Evolutionary conservation across 2,797 vertebrate species (phyloP), one percentile per base, ranked within the genome.

Genomic region (Crocodylus rhombifer): DNA sequence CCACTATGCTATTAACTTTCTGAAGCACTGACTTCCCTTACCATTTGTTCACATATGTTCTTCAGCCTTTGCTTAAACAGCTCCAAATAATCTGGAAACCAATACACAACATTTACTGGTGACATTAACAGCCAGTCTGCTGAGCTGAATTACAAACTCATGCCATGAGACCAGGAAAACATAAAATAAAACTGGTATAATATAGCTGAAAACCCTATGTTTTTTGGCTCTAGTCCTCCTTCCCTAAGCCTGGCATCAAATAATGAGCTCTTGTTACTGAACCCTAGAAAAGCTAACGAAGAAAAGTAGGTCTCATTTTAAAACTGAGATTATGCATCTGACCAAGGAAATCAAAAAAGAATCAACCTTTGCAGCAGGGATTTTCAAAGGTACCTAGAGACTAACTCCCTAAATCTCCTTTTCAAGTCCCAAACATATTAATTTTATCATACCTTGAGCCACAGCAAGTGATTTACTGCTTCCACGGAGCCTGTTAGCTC

Each of bases 81-180:
- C 81, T 87, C 86, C 42, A 21, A 85, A 51, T 18, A 79, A 85
- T 60, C 1, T 28, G 21, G 55, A 82, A 75, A 77, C 5, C 10
- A 1, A 74, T 62, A 67, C 63, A 63, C 23, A 55, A 25, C 0
- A 3, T 25, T 55, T 71, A 62, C 84, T 85, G 87, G 80, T 89
- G 87, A 73, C 16, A 65, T 60, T n/a, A 65, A 78, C 15, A 14
- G 65, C 58, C 76, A 8, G 33, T 82, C 78, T 61, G 30, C 64
- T 25, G 73, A 89, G 77, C 55, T 42, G 61, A 78, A 4, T 78
- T 87, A 83, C 91, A 63, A 51, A 78, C 83, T 79, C 89, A 60
- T 79, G 77, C 58, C 77, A 73, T 77, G 26, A 93, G 62, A 79
- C 11, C 61, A 85, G 30, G 62, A 76, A 26, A 36, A 64, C 77